Base-by-base conservation (phyloP, 2,888 invertebrate species). In the Suillia variegata region DNA sequence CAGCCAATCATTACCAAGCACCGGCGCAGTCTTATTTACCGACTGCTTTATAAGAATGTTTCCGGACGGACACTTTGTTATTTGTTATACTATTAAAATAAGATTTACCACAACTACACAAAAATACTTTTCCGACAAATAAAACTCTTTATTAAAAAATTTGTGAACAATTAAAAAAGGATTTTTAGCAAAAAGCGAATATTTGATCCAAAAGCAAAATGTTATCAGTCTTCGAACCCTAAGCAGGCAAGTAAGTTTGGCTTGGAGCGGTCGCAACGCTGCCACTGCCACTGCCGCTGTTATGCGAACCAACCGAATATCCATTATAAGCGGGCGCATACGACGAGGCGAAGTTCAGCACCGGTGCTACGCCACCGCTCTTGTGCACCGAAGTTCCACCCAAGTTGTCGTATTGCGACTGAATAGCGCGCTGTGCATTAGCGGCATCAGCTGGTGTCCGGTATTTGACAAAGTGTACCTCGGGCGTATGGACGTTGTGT, bases 381-480 rank as follows among this genome's bases (percentile, higher is more conserved):
- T 74, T 70, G 58, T 68, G 75, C 56, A 57, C 71, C 2, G 77
- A 68, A 31, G 67, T 70, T 56, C 77, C 77, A 55, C 76, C 74
- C 45, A 78, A 51, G 2, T 71, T 61, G 55, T 77, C 70, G 24
- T 78, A 77, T 55, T 77, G 77, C 55, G 74, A 69, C 64, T 77
- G 76, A 50, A 77, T 78, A 10, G 74, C 63, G 38, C 74, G 71
- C 62, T 78, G 78, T 4, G 78, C 78, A 10, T 73, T 69, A 22
- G 71, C 62, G 10, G 78, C 78, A 56, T 78, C 78, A 61, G 77
- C 77, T 21, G 73, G 64, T 0, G 78, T 78, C 59, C 76, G 74
- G 62, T 78, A 78, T 58, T 78, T 77, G 56, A 77, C 70, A 15
- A 78, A 77, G 52, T 76, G 77, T 54, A 77, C 77, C 68, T 78